These are phyloP conservation scores for Benitochromis conjunctus DNA, from an alignment of 2,113 vertebrate genomes.

Conservation along the genomic window DNA sequence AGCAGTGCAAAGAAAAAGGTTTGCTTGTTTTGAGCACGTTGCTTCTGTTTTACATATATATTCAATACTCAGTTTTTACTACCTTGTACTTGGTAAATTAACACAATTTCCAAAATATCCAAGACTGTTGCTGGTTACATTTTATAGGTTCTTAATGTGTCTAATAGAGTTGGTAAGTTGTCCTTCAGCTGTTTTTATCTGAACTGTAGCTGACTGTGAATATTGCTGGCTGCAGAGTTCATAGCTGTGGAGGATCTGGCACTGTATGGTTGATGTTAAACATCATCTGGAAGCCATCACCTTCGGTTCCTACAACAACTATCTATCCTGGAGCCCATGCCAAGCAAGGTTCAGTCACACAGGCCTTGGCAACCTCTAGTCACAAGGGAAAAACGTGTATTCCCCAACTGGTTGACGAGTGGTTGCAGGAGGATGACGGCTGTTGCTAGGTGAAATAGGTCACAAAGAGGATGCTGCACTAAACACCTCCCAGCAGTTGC, in stretches of 20 bases:
- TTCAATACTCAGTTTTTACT: background rate
- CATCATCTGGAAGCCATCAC: background rate
- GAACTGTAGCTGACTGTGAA: background rate
- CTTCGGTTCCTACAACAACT: background rate
- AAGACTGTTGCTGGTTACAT: background rate
- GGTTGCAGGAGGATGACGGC: background rate
- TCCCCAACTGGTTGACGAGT: background rate
- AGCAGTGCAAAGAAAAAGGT: background rate
- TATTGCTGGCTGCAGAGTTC: background rate
- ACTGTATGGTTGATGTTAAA: background rate
- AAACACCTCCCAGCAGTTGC: background rate
- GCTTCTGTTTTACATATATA: background rate
- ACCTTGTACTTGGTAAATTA: background rate
- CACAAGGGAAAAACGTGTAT: background rate
- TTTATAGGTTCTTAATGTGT: background rate
- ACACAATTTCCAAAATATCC: background rate
- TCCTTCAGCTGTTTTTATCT: background rate
- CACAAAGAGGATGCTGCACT: background rate
- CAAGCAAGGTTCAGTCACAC: background rate
- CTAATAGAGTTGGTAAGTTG: background rate
- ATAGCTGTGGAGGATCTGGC: background rate
- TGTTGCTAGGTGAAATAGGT: background rate
- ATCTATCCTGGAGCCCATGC: background rate
- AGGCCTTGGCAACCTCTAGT: background rate
- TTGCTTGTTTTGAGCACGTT: background rate